Conservation (phyloP, 2,888 invertebrate species). For the Diaperis boleti region DNA sequence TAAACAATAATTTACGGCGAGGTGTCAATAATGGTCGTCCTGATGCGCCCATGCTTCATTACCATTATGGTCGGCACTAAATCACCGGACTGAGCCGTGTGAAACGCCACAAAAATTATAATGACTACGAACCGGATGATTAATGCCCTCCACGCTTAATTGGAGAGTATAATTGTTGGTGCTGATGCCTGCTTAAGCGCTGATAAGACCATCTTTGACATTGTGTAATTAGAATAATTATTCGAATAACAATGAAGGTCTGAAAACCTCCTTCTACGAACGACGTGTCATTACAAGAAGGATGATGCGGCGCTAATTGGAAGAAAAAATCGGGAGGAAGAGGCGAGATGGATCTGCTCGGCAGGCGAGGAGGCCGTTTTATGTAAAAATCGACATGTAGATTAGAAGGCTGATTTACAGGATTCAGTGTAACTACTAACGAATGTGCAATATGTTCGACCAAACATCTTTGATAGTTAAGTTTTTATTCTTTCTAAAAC, state of each 20-base stretch:
- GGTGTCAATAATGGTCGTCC: slow-evolving; percentile 27
- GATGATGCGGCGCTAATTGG: slow-evolving; percentile 14
- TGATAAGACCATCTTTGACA: slow-evolving; percentile 30
- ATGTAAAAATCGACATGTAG: no score
- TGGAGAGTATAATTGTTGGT: slow-evolving; percentile 24
- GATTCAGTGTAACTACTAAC: no score
- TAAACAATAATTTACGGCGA: slow-evolving; percentile 31
- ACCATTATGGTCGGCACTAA: slow-evolving; percentile 9
- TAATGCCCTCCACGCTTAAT: slow-evolving; percentile 21
- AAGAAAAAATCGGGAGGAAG: not conserved
- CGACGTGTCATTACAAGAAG: slow-evolving; percentile 6
- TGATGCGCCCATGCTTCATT: slow-evolving; percentile 14
- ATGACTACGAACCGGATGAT: slow-evolving; percentile 10
- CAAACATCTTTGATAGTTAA: no score
- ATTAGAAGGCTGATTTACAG: no score
- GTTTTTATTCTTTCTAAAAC: no score
- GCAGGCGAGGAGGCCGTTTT: no score
- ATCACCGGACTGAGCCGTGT: slow-evolving; percentile 19
- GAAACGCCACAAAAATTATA: slow-evolving; percentile 29
- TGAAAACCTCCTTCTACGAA: slow-evolving; percentile 32
- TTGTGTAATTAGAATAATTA: slow-evolving; percentile 38
- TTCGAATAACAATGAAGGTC: slow-evolving; percentile 31
- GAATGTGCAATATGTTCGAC: no score
- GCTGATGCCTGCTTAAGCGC: slow-evolving; percentile 23
- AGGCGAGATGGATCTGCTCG: not conserved